Conservation (phyloP, 2,113 vertebrate species). For the Clarias magur region DNA sequence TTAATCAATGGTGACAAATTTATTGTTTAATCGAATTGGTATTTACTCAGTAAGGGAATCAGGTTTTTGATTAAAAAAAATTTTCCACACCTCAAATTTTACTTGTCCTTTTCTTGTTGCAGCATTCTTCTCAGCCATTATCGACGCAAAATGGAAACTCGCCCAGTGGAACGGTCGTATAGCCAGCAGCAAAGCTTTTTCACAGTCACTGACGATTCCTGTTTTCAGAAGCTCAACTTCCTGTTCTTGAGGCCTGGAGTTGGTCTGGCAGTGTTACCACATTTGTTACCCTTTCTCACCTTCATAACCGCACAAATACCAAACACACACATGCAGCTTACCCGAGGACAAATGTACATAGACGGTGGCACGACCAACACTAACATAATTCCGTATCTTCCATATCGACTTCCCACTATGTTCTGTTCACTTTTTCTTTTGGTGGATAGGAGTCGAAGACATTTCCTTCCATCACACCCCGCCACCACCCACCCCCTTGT, state of each 20-base stretch:
- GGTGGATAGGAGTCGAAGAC: slow-evolving; percentile 8
- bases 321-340: slow-evolving; percentile 6
- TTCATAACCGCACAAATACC: slow-evolving; percentile 4
- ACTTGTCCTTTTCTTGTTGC: slow-evolving; percentile 21
- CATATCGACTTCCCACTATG: neutral
- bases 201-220: slow-evolving; percentile 26
- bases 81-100: neutral
- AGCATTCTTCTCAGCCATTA: slow-evolving; percentile 70
- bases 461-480: slow-evolving; percentile 17
- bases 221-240: slow-evolving; percentile 27
- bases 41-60: neutral
- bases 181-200: slow-evolving; percentile 64
- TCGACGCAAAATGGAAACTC: slow-evolving; percentile 86
- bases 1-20: neutral
- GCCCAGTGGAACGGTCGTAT: slow-evolving; percentile 89
- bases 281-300: neutral
- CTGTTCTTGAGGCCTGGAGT: slow-evolving; percentile 8
- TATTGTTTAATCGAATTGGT: neutral
- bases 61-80: neutral
- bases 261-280: neutral
- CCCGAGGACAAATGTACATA: neutral
- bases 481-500: slow-evolving; percentile 1
- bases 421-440: neutral
- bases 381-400: neutral
- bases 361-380: slow-evolving; percentile 9